Percentiles rank a stretch among this genome's conserved stretches.
phyloP scores from a whole-genome alignment of 2,888 invertebrate genomes.

The Napeogenes sylphis region DNA sequence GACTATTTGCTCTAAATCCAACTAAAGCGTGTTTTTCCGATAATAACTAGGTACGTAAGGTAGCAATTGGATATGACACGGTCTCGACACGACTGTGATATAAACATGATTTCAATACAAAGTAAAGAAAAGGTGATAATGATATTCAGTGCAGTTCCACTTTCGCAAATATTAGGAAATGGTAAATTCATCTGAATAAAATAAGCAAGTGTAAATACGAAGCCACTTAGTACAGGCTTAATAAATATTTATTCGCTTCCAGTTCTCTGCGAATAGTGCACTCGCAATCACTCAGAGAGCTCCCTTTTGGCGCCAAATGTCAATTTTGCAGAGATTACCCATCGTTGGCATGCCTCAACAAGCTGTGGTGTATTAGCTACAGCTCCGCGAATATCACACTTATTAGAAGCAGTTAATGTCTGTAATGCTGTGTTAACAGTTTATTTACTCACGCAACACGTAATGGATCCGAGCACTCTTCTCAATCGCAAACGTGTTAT shows the following conservation, averaged over 20 bases:
- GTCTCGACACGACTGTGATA: neutral
- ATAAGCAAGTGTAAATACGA: conserved; percentile 31
- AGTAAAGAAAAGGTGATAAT: neutral
- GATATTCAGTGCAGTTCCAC: neutral
- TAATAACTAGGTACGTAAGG: neutral
- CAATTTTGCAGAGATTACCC: conserved; percentile 65
- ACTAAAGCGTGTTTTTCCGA: conserved; percentile 3
- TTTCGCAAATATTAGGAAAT: conserved; percentile 11
- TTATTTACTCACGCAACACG: conserved; percentile 59
- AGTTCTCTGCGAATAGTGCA: conserved; percentile 55
- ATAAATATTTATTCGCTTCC: conserved; percentile 59
- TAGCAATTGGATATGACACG: neutral
- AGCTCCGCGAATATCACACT: conserved; percentile 39
- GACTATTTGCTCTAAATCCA: neutral
- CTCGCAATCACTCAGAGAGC: conserved; percentile 53
- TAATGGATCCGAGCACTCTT: conserved; percentile 69
- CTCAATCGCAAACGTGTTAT: conserved; percentile 70
- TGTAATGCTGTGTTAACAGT: conserved; percentile 48
- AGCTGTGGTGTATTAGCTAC: conserved; percentile 36
- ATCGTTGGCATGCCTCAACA: conserved; percentile 49
- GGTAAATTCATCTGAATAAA: conserved; percentile 17
- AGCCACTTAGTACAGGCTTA: conserved; percentile 50
- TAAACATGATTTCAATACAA: neutral
- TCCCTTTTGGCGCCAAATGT: conserved; percentile 67
- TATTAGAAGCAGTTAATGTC: conserved; percentile 42